Evolutionary conservation across 2,797 vertebrate genomes (phyloP).

Genomic region (Lycodopsis pacificus): DNA sequence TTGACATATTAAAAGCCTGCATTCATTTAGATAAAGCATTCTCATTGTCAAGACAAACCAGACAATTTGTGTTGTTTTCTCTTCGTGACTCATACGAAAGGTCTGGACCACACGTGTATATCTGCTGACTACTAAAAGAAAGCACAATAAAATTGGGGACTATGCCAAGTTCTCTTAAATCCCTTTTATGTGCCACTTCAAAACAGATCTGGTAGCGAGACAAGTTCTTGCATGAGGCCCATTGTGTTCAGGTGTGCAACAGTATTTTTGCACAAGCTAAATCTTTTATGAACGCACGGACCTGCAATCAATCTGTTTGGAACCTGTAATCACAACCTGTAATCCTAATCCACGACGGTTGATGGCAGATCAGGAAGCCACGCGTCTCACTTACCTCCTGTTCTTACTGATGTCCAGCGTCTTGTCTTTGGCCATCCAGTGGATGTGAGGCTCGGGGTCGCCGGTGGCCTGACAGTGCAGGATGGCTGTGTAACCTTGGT

Average conservation of each 20-base stretch:
- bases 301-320: neutral
- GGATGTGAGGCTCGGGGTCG: slow-evolving; percentile 91
- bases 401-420: slow-evolving; percentile 86
- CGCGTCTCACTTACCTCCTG: slow-evolving; percentile 73
- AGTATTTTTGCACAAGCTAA: slow-evolving; percentile 4
- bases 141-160: neutral
- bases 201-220: neutral
- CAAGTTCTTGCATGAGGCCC: neutral
- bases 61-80: neutral
- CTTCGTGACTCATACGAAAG: neutral
- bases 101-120: no score
- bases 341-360: neutral
- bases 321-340: neutral
- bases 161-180: neutral
- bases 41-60: neutral
- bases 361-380: neutral
- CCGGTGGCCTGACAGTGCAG: slow-evolving; percentile 96
- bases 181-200: neutral
- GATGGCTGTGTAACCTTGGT: slow-evolving; percentile 94
- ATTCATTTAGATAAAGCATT: neutral
- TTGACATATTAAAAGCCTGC: no score
- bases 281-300: neutral
- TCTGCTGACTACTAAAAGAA: neutral
- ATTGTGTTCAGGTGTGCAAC: neutral
- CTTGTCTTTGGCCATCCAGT: slow-evolving; percentile 96